Evolutionary conservation across 1,140 invertebrate genomes (phyloP).

Genomic region (Neodiprion virginianus): DNA sequence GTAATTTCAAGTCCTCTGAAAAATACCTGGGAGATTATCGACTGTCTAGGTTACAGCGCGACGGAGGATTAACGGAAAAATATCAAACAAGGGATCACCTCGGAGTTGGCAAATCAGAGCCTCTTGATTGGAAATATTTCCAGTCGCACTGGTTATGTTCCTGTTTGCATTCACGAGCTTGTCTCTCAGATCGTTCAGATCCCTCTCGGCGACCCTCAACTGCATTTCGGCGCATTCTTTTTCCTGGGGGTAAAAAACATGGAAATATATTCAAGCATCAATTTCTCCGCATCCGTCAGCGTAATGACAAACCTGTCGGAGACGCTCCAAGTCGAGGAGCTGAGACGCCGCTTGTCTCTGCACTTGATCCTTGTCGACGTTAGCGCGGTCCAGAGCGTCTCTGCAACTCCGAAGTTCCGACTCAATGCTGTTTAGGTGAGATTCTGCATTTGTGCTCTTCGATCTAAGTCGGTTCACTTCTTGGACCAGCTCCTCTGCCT

Average conservation of each 20-base stretch:
- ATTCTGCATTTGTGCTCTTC: constrained; percentile 64
- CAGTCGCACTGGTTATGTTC: constrained; percentile 70
- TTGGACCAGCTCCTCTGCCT: constrained; percentile 76
- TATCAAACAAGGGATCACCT: constrained; percentile 59
- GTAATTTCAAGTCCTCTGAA: constrained; percentile 72
- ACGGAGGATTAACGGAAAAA: neutral
- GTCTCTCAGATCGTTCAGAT: constrained; percentile 70
- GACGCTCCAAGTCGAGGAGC: constrained; percentile 70
- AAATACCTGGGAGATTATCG: constrained; percentile 28
- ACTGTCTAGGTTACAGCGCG: constrained; percentile 11
- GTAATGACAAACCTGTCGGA: constrained; percentile 60
- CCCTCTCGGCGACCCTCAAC: constrained; percentile 69
- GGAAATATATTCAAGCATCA: constrained; percentile 17
- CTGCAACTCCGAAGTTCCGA: constrained; percentile 70
- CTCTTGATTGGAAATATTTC: constrained; percentile 73
- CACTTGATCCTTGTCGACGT: constrained; percentile 72
- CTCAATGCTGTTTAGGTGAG: constrained; percentile 69
- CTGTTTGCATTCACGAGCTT: constrained; percentile 69
- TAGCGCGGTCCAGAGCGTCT: constrained; percentile 69
- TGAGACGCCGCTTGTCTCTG: constrained; percentile 72
- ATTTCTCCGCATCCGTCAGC: neutral
- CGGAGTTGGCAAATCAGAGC: constrained; percentile 70
- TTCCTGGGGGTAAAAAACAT: constrained; percentile 59
- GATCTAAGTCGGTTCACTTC: constrained; percentile 63
- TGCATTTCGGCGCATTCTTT: constrained; percentile 73